Evolutionary conservation across 2,888 invertebrate species (phyloP), one percentile per base, ranked within the genome.

Genomic region (Latheticus oryzae): DNA sequence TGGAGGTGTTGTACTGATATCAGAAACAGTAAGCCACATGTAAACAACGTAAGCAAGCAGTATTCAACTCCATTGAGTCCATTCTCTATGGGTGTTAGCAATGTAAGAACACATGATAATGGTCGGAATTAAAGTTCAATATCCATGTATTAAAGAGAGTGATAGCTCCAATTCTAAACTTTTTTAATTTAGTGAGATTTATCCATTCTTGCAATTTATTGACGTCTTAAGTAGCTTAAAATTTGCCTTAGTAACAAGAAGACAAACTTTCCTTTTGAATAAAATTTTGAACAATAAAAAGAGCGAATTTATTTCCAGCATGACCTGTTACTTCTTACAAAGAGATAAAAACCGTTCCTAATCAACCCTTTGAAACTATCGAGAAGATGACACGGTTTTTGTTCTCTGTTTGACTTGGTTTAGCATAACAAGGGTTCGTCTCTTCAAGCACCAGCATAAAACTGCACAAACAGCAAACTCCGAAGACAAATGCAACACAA

Each of bases 401-500:
- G 64, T 57, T 17, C 55, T 53, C 45, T 64, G 63, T 68, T 68
- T 68, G 67, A 62, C 57, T 66, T 67, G 58, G 62, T 65, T 66
- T 64, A 67, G 63, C 65, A 66, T 69, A 69, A 68, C 67, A 68
- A 68, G 66, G 65, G 61, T 52, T 58, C 30, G 58, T 53, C 63
- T 62, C 62, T 50, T 62, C 61, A 56, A 57, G 58, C 64, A 70
- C 65, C 68, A 64, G 58, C 57, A 57, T 42, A 69, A 71, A 73
- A 70, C 70, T 67, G 64, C 66, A 69, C 67, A 71, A 72, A 73
- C 68, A 71, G 60, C 58, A 61, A 66, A 62, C 63, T 63, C 56
- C 50, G 64, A 67, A 72, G 72, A 72, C 67, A 69, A 69, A 72
- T 72, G 68, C 64, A 69, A 70, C 57, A 68, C 70, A 71, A 72